Evolutionary conservation across 2,797 vertebrate genomes (phyloP).

Genomic region (Squalus acanthias): DNA sequence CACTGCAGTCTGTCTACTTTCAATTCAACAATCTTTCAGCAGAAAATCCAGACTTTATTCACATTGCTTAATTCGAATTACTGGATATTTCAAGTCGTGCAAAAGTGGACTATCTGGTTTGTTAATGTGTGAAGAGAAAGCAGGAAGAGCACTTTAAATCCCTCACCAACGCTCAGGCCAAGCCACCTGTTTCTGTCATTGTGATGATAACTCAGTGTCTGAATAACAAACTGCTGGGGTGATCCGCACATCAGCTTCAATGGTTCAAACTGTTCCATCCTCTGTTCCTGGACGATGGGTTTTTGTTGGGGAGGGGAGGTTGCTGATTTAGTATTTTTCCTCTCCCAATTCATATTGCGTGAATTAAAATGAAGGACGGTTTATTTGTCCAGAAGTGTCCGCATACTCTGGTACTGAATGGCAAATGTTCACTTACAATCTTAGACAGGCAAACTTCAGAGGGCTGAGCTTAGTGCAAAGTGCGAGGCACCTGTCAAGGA

Average conservation of each 20-base stretch:
- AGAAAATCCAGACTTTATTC: no score
- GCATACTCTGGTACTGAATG: background rate
- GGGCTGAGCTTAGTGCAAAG: background rate
- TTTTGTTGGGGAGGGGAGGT: background rate
- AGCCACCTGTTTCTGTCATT: background rate
- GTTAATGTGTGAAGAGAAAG: background rate
- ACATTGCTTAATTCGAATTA: background rate
- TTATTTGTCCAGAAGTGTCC: background rate
- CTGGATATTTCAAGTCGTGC: background rate
- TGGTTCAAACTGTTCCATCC: no score
- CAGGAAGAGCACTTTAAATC: no score
- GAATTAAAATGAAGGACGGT: background rate
- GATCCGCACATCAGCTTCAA: no score
- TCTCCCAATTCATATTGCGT: background rate
- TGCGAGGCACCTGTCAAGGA: background rate
- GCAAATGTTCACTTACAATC: background rate
- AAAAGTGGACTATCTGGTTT: background rate
- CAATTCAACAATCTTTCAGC: background rate
- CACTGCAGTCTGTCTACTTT: background rate
- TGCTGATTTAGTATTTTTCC: background rate
- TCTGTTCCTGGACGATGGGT: background rate
- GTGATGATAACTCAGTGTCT: background rate
- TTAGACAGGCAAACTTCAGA: background rate
- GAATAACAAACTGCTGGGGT: background rate
- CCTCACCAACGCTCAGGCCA: background rate